Evolutionary conservation across 2,797 vertebrate genomes (phyloP).

Genomic region (Mastacembelus armatus): DNA sequence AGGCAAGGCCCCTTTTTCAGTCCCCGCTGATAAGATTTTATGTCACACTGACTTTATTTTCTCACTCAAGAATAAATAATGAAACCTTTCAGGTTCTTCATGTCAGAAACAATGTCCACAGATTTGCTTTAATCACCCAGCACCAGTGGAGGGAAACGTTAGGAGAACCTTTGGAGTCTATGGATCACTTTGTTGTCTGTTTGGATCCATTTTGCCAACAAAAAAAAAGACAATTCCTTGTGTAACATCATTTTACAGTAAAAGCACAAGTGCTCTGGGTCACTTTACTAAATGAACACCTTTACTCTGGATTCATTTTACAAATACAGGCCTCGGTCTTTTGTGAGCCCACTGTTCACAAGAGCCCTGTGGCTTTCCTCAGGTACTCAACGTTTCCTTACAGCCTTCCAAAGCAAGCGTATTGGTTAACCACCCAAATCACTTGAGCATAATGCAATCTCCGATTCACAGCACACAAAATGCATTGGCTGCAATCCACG

Average conservation of each 20-base stretch:
- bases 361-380: conserved; percentile 74
- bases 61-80: conserved; percentile 15
- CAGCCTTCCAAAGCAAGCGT: conserved; percentile 73
- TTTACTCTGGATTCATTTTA: conserved; percentile 51
- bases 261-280: conserved; percentile 58
- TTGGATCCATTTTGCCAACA: conserved; percentile 29
- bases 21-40: conserved; percentile 18
- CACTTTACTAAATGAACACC: conserved; percentile 57
- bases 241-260: conserved; percentile 42
- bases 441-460: conserved; percentile 79
- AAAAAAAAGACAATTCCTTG: conserved; percentile 31
- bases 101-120: conserved; percentile 15
- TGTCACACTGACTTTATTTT: conserved; percentile 25
- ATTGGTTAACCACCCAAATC: conserved; percentile 81
- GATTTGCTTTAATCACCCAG: conserved; percentile 32
- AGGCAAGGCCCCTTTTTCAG: not conserved
- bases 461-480: conserved; percentile 78
- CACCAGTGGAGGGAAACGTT: conserved; percentile 20
- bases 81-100: conserved; percentile 14
- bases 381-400: conserved; percentile 77
- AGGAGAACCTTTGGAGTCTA: conserved; percentile 32
- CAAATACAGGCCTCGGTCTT: conserved; percentile 45
- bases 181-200: conserved; percentile 41
- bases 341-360: conserved; percentile 58
- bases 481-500: conserved; percentile 73